phyloP scores from a whole-genome alignment of 2,797 vertebrate genomes.

The Melanotaenia nigrans region DNA sequence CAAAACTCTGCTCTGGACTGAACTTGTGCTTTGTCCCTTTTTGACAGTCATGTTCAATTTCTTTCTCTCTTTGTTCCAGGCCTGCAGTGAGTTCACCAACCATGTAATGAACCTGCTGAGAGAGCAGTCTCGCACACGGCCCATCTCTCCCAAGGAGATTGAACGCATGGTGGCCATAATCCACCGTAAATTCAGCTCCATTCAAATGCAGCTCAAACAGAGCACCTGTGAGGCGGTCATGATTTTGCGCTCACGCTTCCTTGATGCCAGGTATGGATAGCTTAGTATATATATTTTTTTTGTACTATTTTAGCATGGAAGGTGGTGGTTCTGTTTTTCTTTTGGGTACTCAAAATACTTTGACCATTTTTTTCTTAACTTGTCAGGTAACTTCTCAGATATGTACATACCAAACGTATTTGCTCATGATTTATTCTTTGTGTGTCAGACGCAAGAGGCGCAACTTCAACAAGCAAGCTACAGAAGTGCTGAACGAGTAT shows the following conservation, averaged over 20 bases:
- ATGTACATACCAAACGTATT: slow-evolving; percentile 2
- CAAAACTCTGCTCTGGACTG: slow-evolving; percentile 20
- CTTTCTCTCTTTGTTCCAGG: slow-evolving; percentile 71
- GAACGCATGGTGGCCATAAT: slow-evolving; percentile 96
- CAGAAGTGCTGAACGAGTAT: slow-evolving; percentile 99
- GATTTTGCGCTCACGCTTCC: slow-evolving; percentile 93
- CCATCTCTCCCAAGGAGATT: slow-evolving; percentile 93
- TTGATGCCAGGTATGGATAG: slow-evolving; percentile 88
- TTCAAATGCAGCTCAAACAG: slow-evolving; percentile 96
- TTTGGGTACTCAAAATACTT: slow-evolving; percentile 7
- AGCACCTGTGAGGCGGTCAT: slow-evolving; percentile 95
- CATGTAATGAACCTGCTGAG: slow-evolving; percentile 96
- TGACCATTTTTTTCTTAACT: background rate
- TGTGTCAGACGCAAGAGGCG: slow-evolving; percentile 93
- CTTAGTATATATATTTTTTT: slow-evolving; percentile 21
- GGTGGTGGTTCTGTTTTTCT: background rate
- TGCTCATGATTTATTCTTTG: slow-evolving; percentile 33
- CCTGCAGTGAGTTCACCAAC: slow-evolving; percentile 94
- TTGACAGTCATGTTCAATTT: slow-evolving; percentile 40
- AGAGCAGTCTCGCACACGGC: slow-evolving; percentile 93
- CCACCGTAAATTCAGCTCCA: slow-evolving; percentile 95
- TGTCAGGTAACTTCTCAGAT: too few relatives aligned
- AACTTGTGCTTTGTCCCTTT: slow-evolving; percentile 19
- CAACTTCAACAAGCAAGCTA: slow-evolving; percentile 99
- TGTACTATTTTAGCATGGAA: background rate